Evolutionary conservation across 2,888 invertebrate species (phyloP).

Genomic region (Emmelina monodactyla): DNA sequence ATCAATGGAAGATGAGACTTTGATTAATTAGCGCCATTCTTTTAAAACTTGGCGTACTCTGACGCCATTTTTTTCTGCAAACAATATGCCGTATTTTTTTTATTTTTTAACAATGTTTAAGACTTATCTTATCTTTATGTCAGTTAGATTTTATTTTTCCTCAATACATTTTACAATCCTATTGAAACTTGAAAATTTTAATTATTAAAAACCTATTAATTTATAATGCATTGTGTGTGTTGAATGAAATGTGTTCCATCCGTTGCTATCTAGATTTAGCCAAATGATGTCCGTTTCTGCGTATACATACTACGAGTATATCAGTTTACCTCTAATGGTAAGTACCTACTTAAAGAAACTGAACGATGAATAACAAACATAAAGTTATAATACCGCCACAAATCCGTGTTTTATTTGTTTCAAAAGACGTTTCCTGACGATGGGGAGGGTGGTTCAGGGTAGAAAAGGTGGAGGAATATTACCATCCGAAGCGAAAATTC

Average conservation of each 20-base stretch:
- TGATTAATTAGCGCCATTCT: slow-evolving; percentile 65
- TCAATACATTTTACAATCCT: too few relatives aligned
- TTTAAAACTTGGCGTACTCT: slow-evolving; percentile 41
- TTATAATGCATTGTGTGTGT: too few relatives aligned
- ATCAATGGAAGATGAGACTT: slow-evolving; percentile 53
- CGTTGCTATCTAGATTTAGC: too few relatives aligned
- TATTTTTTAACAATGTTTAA: too few relatives aligned
- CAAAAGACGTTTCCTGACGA: slow-evolving; percentile 32
- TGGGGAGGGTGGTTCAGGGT: slow-evolving; percentile 11
- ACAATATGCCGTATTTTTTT: slow-evolving; percentile 49
- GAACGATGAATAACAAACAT: slow-evolving; percentile 12
- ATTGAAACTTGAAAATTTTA: too few relatives aligned
- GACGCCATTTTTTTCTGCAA: slow-evolving; percentile 43
- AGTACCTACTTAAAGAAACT: too few relatives aligned
- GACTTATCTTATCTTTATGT: too few relatives aligned
- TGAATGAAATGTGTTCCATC: too few relatives aligned
- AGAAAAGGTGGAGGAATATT: slow-evolving; percentile 22
- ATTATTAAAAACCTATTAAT: too few relatives aligned
- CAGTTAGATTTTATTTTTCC: too few relatives aligned
- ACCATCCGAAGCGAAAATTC: slow-evolving; percentile 17
- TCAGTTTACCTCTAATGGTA: background rate
- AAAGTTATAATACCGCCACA: slow-evolving; percentile 14
- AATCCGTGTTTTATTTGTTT: slow-evolving; percentile 45
- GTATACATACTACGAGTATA: background rate
- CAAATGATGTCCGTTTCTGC: background rate